phyloP scores from a whole-genome alignment of 2,888 invertebrate species.

The Biston betularia region DNA sequence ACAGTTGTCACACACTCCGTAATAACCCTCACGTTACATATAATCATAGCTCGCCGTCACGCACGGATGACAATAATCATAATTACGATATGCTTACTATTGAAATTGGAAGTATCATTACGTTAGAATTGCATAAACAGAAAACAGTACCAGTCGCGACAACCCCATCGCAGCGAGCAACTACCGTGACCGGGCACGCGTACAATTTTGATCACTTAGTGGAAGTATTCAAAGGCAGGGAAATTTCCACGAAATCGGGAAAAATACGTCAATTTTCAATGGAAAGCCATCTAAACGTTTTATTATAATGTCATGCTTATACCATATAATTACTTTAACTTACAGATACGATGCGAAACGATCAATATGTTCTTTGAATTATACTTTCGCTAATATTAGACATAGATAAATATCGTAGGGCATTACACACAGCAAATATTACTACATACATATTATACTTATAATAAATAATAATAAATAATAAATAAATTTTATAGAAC shows the following conservation, averaged over 20 bases:
- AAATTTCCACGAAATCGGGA: not conserved
- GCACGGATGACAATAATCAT: constrained; percentile 73
- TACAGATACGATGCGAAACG: not conserved
- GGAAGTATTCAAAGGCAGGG: constrained; percentile 6
- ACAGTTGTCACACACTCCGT: constrained; percentile 68
- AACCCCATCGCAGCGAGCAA: constrained; percentile 20
- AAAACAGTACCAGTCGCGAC: constrained; percentile 10
- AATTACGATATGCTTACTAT: constrained; percentile 60
- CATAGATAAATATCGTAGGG: not conserved
- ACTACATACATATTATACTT: no score
- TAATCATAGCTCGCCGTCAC: constrained; percentile 73
- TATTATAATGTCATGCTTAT: not conserved
- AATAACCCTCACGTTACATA: constrained; percentile 61
- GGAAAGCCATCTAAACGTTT: constrained; percentile 1
- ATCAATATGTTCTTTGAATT: not conserved
- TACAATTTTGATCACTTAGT: constrained; percentile 15
- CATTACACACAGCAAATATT: no score
- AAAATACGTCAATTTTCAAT: constrained; percentile 6
- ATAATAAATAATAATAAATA: no score
- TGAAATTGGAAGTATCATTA: constrained; percentile 60
- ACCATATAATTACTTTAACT: not conserved
- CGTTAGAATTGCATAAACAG: constrained; percentile 23
- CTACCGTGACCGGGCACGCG: constrained; percentile 12
- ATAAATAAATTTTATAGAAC: no score
- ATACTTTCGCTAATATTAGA: not conserved